Evolutionary conservation across 2,888 invertebrate genomes (phyloP).

Genomic region (Pseudococcus viburni): DNA sequence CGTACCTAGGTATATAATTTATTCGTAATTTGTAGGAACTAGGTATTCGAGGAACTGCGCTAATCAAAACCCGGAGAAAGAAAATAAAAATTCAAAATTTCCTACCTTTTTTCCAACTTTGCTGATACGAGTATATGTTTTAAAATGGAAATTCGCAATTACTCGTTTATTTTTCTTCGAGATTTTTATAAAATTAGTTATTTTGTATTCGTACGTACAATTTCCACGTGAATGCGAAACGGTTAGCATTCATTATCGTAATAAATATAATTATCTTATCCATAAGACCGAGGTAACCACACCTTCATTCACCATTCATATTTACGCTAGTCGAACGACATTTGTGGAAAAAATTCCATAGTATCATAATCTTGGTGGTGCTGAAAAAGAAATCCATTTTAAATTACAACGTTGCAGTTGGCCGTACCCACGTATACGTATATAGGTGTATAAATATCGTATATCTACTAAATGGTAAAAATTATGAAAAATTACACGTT

Average conservation of each 20-base stretch:
- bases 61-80: background rate
- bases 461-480: conserved; percentile 1
- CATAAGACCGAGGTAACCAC: background rate
- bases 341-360: conserved; percentile 31
- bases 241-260: conserved; percentile 3
- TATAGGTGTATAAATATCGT: too few relatives aligned
- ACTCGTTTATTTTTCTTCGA: background rate
- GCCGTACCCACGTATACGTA: too few relatives aligned
- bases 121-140: background rate
- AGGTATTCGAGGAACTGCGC: too few relatives aligned
- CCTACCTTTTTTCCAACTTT: too few relatives aligned
- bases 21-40: too few relatives aligned
- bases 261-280: conserved; percentile 42
- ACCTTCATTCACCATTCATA: background rate
- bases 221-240: background rate
- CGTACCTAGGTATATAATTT: too few relatives aligned
- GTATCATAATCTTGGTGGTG: background rate
- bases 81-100: background rate
- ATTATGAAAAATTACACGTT: conserved; percentile 56
- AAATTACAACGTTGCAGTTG: conserved; percentile 38
- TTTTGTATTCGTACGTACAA: background rate
- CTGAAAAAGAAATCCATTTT: conserved; percentile 37
- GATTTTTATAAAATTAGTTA: background rate
- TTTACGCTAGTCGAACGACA: background rate
- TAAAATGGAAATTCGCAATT: background rate